phyloP scores from a whole-genome alignment of 2,113 vertebrate genomes.

The Lethenteron reissneri region DNA sequence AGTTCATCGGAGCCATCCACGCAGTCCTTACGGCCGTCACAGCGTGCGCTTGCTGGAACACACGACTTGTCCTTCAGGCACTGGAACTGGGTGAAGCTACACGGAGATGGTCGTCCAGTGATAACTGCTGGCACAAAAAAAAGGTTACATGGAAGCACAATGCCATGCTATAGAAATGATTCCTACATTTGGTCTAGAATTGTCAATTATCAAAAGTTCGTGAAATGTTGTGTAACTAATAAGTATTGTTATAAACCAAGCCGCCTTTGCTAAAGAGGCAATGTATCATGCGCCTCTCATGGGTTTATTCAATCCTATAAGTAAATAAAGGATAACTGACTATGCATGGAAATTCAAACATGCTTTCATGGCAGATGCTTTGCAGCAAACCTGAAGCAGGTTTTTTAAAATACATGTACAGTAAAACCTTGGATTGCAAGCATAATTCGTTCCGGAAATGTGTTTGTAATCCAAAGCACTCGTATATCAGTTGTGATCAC shows the following conservation, averaged over 20 bases:
- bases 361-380: too few species aligned
- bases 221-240: neutral
- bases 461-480: too few species aligned
- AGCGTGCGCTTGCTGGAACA: conserved; percentile 70
- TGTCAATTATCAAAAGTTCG: neutral
- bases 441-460: too few species aligned
- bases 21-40: conserved; percentile 52
- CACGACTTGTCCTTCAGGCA: conserved; percentile 46
- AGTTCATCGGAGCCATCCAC: conserved; percentile 53
- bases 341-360: too few species aligned
- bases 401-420: too few species aligned
- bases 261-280: neutral
- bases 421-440: too few species aligned
- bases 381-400: too few species aligned
- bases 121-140: neutral
- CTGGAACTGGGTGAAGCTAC: conserved; percentile 36
- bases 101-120: neutral
- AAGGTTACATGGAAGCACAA: neutral
- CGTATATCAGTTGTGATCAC: too few species aligned
- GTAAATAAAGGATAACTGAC: too few species aligned
- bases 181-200: neutral
- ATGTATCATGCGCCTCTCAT: neutral
- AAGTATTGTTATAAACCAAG: neutral
- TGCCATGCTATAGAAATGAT: neutral
- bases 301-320: too few species aligned